Evolutionary conservation across 2,113 vertebrate genomes (phyloP), one percentile per base, ranked within the genome.

Genomic region (Nesoenas mayeri): DNA sequence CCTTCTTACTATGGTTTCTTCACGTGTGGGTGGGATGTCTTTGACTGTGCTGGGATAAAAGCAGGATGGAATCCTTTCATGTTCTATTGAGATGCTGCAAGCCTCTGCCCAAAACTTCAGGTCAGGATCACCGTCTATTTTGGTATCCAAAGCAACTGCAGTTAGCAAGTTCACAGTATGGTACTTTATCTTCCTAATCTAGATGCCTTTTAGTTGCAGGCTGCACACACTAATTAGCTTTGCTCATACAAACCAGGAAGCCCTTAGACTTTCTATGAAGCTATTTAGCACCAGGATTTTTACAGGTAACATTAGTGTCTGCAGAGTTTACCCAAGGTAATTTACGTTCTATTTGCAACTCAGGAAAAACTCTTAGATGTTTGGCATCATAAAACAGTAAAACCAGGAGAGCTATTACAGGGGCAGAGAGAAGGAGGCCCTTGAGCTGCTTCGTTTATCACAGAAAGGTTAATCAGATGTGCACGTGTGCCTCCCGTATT

Each of bases 261-360:
- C n/a, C 32, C 51, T 72, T 66, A 72, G 65, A 54, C 54, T 48
- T 93, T 79, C 70, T 65, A 47, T 51, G 58, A 91, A 88, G 79
- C 77, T 70, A 74, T n/a, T 80, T 44, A 82, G 69, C 3, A 12
- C 88, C 26, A 15, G 51, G 78, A 62, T 78, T 95, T 89, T 94
- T 89, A 66, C 21, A 77, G 86, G 54, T 82, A 82, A 87, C 67
- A 21, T 77, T 61, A 94, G 79, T 2, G 10, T 92, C 77, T 85
- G 80, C 3, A 1, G 72, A 80, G 73, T 87, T 92, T 96, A 96
- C 48, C 44, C 82, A 81, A 95, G 62, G 51, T 94, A 89, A 91
- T 97, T 97, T 96, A 62, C 75, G 51, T 89, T 93, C 82, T 95
- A 12, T 92, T 97, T 95, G 61, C 86, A 88, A 79, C 50, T 57